A percentile compares a stretch with the other conserved stretches of the same genome.
Conservation (phyloP, 2,797 vertebrate species). For the Poecilia velifera region DNA sequence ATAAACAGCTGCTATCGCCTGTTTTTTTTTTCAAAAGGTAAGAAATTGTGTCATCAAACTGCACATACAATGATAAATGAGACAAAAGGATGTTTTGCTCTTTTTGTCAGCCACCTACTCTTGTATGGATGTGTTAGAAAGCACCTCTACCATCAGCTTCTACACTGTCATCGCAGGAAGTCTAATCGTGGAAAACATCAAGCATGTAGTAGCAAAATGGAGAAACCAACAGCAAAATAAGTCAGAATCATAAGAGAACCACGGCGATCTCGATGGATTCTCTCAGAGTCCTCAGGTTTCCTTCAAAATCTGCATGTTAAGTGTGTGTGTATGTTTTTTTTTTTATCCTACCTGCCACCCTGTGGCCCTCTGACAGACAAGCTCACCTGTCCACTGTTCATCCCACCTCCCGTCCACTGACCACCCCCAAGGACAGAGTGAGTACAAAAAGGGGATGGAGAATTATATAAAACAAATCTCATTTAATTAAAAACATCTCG, state of each 20-base stretch:
- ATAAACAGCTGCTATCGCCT: neutral
- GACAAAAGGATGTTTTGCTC: neutral
- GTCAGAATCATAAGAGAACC: too few relatives aligned
- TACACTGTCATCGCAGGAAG: neutral
- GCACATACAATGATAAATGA: neutral
- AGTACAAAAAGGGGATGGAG: neutral
- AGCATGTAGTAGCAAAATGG: neutral
- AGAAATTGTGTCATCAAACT: neutral
- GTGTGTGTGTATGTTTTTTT: neutral
- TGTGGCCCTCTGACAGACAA: neutral
- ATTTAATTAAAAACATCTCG: constrained; percentile 3
- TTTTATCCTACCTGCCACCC: neutral
- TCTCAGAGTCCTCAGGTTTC: neutral
- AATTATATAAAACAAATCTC: neutral
- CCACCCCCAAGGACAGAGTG: neutral
- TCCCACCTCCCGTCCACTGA: neutral
- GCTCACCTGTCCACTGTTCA: neutral
- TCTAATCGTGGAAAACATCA: neutral
- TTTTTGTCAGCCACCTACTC: neutral
- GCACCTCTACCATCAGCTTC: neutral
- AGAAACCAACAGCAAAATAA: neutral
- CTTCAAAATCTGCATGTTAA: neutral
- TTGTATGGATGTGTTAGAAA: neutral
- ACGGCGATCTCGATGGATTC: neutral
- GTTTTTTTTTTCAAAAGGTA: neutral